These are phyloP conservation scores for Doryteuthis pealeii DNA, from an alignment of 1,140 invertebrate species.

Conservation along the genomic window DNA sequence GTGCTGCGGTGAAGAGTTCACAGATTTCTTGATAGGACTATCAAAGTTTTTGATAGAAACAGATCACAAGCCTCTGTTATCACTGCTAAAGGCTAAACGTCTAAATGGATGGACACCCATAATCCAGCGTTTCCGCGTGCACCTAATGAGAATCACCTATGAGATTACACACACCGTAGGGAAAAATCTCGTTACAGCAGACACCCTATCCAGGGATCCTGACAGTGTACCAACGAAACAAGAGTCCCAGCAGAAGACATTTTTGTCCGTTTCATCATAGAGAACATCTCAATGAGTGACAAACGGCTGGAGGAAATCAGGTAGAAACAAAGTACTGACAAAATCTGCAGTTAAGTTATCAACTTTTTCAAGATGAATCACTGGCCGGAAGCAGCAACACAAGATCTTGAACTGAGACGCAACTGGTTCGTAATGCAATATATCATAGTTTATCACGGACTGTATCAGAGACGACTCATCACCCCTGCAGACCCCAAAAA, in stretches of 20 bases:
- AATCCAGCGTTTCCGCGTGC: slow-evolving; percentile 13
- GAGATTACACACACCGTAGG: slow-evolving; percentile 3
- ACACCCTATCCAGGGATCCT: neutral
- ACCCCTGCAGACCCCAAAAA: neutral
- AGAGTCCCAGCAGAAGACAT: slow-evolving; percentile 9
- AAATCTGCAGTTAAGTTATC: neutral
- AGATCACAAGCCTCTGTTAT: too few relatives aligned
- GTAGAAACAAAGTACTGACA: neutral
- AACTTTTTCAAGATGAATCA: neutral
- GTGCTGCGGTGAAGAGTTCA: neutral
- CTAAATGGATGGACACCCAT: slow-evolving; percentile 7
- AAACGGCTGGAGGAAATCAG: neutral
- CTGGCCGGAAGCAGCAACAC: too few relatives aligned
- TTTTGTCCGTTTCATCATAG: neutral
- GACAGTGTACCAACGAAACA: neutral
- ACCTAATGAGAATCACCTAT: slow-evolving; percentile 4
- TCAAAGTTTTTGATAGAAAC: too few relatives aligned
- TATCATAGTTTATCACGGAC: neutral
- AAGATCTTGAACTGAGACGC: slow-evolving; percentile 12
- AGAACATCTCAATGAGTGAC: neutral
- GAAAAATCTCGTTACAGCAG: too few relatives aligned
- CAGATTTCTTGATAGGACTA: too few relatives aligned
- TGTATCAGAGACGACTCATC: neutral
- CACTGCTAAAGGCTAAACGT: neutral
- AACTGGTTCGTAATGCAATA: neutral